These are phyloP conservation scores for Drosophila merina DNA, from an alignment of 2,888 invertebrate genomes.

Conservation along the genomic window DNA sequence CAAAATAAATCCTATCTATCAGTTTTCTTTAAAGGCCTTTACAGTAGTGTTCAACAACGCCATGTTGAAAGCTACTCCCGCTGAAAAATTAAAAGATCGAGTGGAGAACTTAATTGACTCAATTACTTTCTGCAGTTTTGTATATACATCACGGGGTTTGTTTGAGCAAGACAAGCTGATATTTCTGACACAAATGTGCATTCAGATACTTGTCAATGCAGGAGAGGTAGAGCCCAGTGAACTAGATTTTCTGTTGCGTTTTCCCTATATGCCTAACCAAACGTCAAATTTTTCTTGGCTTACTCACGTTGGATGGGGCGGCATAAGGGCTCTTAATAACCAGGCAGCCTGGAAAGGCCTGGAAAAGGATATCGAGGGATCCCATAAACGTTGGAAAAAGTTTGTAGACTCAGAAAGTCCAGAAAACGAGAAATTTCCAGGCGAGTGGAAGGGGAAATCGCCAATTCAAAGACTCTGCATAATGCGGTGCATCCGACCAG, in stretches of 20 bases:
- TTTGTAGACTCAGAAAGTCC: constrained; percentile 96
- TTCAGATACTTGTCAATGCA: constrained; percentile 87
- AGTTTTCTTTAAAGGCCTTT: constrained; percentile 97
- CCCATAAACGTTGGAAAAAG: constrained; percentile 96
- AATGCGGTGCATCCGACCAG: constrained; percentile 94
- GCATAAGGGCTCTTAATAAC: constrained; percentile 90
- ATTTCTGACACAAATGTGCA: constrained; percentile 93
- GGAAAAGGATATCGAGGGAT: constrained; percentile 96
- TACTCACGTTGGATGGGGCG: constrained; percentile 91
- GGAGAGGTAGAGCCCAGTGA: constrained; percentile 90
- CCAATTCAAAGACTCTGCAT: constrained; percentile 94
- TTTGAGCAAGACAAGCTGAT: constrained; percentile 97
- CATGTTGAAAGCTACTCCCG: constrained; percentile 87
- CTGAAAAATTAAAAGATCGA: constrained; percentile 89
- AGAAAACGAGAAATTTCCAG: constrained; percentile 96
- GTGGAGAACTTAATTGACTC: constrained; percentile 92
- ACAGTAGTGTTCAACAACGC: constrained; percentile 94
- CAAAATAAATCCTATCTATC: constrained; percentile 97
- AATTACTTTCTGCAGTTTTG: constrained; percentile 93
- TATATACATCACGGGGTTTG: constrained; percentile 94
- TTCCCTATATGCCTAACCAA: constrained; percentile 90
- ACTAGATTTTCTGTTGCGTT: constrained; percentile 94
- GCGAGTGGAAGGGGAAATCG: constrained; percentile 97
- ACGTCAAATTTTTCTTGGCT: constrained; percentile 93
- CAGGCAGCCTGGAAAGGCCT: constrained; percentile 92